Percentiles rank a stretch among this genome's conserved stretches.
Evolutionary conservation across 1,140 invertebrate genomes (phyloP).

Genomic region (Pseudomyrmex sp.): DNA sequence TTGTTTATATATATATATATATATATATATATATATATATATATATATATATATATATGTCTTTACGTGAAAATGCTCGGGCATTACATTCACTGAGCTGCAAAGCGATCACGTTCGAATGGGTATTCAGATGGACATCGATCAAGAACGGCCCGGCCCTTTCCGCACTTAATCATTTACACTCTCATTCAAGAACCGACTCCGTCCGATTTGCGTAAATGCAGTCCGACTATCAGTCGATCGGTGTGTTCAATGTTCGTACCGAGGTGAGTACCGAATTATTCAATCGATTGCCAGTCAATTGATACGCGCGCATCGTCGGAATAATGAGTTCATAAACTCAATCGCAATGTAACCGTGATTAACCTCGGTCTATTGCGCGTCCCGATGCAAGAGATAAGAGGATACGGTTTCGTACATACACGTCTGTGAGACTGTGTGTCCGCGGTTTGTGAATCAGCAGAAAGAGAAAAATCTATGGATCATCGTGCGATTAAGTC

Average conservation of each 20-base stretch:
- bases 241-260: slow-evolving; percentile 44
- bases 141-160: slow-evolving; percentile 33
- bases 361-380: slow-evolving; percentile 78
- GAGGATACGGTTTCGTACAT: neutral
- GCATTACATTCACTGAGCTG: neutral
- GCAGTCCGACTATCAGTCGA: slow-evolving; percentile 54
- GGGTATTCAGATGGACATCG: slow-evolving; percentile 43
- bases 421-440: neutral
- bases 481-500: neutral
- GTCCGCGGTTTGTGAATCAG: too few relatives aligned
- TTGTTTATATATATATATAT: too few relatives aligned
- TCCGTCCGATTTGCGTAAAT: slow-evolving; percentile 59
- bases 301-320: slow-evolving; percentile 79
- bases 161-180: slow-evolving; percentile 29
- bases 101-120: slow-evolving; percentile 33
- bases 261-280: slow-evolving; percentile 73
- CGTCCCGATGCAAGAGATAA: slow-evolving; percentile 39
- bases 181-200: slow-evolving; percentile 56
- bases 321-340: slow-evolving; percentile 77
- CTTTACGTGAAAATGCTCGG: neutral
- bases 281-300: slow-evolving; percentile 80
- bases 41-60: too few relatives aligned
- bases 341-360: slow-evolving; percentile 68
- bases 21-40: too few relatives aligned
- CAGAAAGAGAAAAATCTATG: too few relatives aligned